Percentiles rank a stretch among this genome's conserved stretches.
Conservation (phyloP, 1,140 invertebrate genomes). For the Bathynomus jamesi region DNA sequence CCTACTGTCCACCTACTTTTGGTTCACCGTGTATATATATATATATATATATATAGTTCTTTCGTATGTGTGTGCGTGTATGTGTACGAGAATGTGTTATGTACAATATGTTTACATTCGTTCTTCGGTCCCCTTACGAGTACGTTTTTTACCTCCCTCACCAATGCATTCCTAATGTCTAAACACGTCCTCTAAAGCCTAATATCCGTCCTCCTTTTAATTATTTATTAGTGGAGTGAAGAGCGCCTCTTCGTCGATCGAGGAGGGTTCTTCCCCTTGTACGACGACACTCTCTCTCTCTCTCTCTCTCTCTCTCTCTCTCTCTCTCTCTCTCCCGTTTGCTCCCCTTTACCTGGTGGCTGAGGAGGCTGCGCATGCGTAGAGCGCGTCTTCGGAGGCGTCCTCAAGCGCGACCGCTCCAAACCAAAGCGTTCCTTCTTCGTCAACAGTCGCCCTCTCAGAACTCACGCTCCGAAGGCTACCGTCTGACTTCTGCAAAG, state of each 20-base stretch:
- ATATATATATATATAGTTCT: not conserved
- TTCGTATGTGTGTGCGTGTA: constrained; percentile 10
- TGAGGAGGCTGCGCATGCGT: constrained; percentile 44
- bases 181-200: too few species aligned
- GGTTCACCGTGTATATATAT: constrained; percentile 13
- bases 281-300: not conserved
- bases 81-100: constrained; percentile 12
- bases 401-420: constrained; percentile 42
- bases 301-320: not conserved
- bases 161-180: too few species aligned
- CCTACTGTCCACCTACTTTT: too few species aligned
- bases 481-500: constrained; percentile 35
- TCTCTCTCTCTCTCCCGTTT: not conserved
- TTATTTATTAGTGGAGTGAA: too few species aligned
- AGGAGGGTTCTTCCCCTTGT: not conserved
- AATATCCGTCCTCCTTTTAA: too few species aligned
- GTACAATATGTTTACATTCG: too few species aligned
- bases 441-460: constrained; percentile 43
- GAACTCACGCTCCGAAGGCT: constrained; percentile 41
- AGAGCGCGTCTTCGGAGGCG: constrained; percentile 40
- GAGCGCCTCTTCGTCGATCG: too few species aligned
- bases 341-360: constrained; percentile 34
- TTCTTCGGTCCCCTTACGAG: too few species aligned
- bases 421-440: constrained; percentile 43
- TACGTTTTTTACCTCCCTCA: too few species aligned